phyloP scores from a whole-genome alignment of 2,888 invertebrate genomes.

The Eremobia ochroleuca region DNA sequence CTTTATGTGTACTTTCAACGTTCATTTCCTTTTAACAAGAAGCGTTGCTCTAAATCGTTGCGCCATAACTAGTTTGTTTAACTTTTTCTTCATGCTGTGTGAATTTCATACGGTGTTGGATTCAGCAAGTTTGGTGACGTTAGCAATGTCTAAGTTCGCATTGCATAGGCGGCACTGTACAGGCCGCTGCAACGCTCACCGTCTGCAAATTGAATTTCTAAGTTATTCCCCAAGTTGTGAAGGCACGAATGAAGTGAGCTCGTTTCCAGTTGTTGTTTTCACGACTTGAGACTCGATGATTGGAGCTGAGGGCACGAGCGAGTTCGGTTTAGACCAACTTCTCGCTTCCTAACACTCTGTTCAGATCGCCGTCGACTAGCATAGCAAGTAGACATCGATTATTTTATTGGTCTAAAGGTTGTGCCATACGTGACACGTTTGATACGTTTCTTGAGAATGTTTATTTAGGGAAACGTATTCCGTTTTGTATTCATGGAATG shows the following conservation, averaged over 20 bases:
- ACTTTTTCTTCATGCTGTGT: conserved; percentile 65
- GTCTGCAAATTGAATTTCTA: conserved; percentile 87
- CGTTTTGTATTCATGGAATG: conserved; percentile 36
- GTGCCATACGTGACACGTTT: conserved; percentile 44
- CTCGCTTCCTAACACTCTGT: conserved; percentile 63
- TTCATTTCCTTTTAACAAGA: conserved; percentile 54
- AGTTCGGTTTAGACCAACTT: conserved; percentile 72
- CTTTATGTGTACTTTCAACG: conserved; percentile 59
- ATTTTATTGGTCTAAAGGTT: conserved; percentile 56
- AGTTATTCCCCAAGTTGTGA: conserved; percentile 86
- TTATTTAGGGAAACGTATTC: conserved; percentile 22
- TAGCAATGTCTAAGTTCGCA: conserved; percentile 77
- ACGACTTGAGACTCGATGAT: conserved; percentile 76
- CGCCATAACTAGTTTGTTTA: conserved; percentile 56
- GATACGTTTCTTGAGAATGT: conserved; percentile 5
- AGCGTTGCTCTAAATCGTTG: conserved; percentile 35
- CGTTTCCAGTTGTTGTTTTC: conserved; percentile 84
- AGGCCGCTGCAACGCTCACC: conserved; percentile 77
- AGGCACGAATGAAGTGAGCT: conserved; percentile 86
- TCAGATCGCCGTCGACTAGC: conserved; percentile 48
- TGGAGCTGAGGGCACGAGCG: conserved; percentile 76
- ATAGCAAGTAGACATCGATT: conserved; percentile 61
- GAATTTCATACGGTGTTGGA: conserved; percentile 67
- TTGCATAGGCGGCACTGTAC: conserved; percentile 70
- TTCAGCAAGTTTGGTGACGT: conserved; percentile 69